Evolutionary conservation across 2,888 invertebrate species (phyloP), one percentile per base, ranked within the genome.

Genomic region (Ormyrus pomaceus): DNA sequence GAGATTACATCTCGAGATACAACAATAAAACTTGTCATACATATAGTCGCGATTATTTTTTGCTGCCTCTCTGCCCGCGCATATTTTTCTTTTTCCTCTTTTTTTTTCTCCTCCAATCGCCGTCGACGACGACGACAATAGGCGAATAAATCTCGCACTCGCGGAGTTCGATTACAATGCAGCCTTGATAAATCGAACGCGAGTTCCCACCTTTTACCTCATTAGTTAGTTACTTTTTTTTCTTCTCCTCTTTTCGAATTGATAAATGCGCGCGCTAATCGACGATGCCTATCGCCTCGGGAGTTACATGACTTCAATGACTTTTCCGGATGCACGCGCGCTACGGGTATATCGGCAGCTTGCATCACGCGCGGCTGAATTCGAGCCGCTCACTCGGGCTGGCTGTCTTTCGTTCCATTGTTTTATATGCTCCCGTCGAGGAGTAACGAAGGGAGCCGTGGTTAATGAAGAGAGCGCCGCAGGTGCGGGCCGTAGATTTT

Each of bases 61-160:
- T 3, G 34, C 34, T 34, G 34, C 34, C 34, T 34, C 34, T 34
- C 50, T n/a, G 7, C 6, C 58, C 13, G 34, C 13, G 58, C n/a
- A 34, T 6, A 6, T 10, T 45, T 65, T 51, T 2, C 11, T 11
- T 19, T 55, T 51, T 45, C 53, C 48, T 62, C 59, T 3, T n/a
- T 6, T 6, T 55, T 62, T 11, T 46, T 56, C 58, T 45, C 45
- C 48, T 64, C 62, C 46, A 10, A 53, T 8, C n/a, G 13, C 10
- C 51, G 34, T 19, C 59, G n/a, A 45, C 66, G 72, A 73, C 72
- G n/a, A 50, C 66, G 72, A 73, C 72, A 80, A 80, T 77, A 70
- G 68, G 62, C 62, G 73, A 73, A 80, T 80, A 80, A 80, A 80
- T 77, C 77, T 69, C 48, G 53, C n/a, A 50, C 56, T 13, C 10